Conservation (phyloP, 2,113 vertebrate genomes). For the Macrotis lagotis region DNA sequence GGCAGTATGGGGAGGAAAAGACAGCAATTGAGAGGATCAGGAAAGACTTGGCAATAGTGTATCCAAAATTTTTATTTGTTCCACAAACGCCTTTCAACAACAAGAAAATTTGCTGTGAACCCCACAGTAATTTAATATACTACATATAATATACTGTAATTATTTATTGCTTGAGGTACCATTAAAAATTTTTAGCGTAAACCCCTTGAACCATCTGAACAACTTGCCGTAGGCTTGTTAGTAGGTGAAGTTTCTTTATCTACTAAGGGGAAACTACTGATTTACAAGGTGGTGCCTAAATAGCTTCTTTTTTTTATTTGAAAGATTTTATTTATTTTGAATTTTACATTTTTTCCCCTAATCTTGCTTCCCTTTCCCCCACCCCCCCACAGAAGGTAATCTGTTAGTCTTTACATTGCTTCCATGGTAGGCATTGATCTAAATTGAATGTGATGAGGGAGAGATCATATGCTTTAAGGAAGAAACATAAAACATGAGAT, state of each 20-base stretch:
- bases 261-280: not conserved
- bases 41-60: not conserved
- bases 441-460: too few relatives aligned
- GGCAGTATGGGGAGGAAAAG: not conserved
- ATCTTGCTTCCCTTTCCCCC: too few relatives aligned
- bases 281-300: not conserved
- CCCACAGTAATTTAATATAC: not conserved
- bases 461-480: too few relatives aligned
- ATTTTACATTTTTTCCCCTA: too few relatives aligned
- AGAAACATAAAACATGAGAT: too few relatives aligned
- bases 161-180: not conserved
- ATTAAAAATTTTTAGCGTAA: not conserved
- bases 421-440: too few relatives aligned
- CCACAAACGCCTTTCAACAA: not conserved
- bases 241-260: not conserved
- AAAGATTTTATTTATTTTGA: too few relatives aligned
- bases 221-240: not conserved
- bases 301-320: too few relatives aligned
- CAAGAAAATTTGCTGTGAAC: not conserved
- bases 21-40: not conserved
- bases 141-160: not conserved
- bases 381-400: too few relatives aligned
- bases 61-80: not conserved
- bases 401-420: too few relatives aligned
- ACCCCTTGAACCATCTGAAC: not conserved